Evolutionary conservation across 2,113 vertebrate genomes (phyloP).

Genomic region (Brachirus orientalis): DNA sequence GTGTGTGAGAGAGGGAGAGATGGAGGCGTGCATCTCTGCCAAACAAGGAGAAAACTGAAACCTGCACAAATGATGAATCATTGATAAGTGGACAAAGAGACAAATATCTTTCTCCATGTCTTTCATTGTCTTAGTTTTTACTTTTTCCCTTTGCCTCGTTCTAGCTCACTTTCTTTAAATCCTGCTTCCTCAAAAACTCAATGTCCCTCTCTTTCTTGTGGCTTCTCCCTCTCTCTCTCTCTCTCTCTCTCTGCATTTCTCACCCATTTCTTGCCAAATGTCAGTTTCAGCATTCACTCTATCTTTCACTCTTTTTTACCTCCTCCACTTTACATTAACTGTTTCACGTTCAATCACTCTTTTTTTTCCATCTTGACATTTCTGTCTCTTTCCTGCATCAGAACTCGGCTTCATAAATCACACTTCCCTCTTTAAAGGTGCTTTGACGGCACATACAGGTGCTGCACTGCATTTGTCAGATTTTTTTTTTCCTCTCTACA

Average conservation of each 20-base stretch:
- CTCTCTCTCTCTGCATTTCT: slow-evolving; percentile 9
- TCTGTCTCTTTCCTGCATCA: slow-evolving; percentile 30
- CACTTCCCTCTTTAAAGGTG: slow-evolving; percentile 21
- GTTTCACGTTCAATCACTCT: slow-evolving; percentile 35
- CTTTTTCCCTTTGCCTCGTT: background rate
- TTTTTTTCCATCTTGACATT: slow-evolving; percentile 39
- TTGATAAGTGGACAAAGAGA: slow-evolving; percentile 81
- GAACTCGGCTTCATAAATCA: slow-evolving; percentile 18
- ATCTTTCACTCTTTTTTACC: slow-evolving; percentile 18
- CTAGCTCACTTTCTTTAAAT: background rate
- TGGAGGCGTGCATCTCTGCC: slow-evolving; percentile 65
- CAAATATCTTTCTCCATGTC: slow-evolving; percentile 35
- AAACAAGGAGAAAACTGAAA: slow-evolving; percentile 85
- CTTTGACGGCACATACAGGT: slow-evolving; percentile 15
- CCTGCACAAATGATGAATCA: slow-evolving; percentile 86
- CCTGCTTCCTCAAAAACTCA: background rate
- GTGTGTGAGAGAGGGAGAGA: slow-evolving; percentile 21
- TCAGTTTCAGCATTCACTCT: slow-evolving; percentile 47
- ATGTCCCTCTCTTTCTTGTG: background rate
- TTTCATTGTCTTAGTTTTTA: slow-evolving; percentile 1
- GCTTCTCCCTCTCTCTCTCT: background rate
- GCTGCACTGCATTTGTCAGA: slow-evolving; percentile 6
- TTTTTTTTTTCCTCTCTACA: slow-evolving; percentile 17
- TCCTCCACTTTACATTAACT: slow-evolving; percentile 32
- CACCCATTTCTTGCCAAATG: slow-evolving; percentile 44